Evolutionary conservation across 1,140 invertebrate species (phyloP).

Genomic region (Pachypeltis micranthus): DNA sequence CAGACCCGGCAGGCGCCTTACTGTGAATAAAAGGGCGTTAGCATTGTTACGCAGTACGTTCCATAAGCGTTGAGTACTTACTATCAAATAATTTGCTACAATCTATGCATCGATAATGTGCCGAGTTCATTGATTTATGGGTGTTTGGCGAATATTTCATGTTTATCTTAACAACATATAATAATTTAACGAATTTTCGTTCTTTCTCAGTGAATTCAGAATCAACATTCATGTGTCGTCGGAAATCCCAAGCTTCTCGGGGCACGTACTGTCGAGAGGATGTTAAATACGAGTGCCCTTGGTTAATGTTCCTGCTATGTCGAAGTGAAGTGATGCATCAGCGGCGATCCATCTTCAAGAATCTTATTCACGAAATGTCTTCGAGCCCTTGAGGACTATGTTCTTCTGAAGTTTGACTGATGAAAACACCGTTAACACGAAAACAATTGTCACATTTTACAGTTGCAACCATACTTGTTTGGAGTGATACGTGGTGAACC

Average conservation of each 20-base stretch:
- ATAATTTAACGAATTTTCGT: constrained; percentile 15
- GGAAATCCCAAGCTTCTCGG: constrained; percentile 25
- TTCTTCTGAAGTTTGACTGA: too few relatives aligned
- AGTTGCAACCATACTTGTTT: too few relatives aligned
- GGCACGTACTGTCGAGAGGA: constrained; percentile 45
- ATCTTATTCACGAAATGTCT: constrained; percentile 26
- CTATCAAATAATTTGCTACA: too few relatives aligned
- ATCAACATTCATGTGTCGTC: constrained; percentile 49
- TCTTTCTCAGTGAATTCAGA: constrained; percentile 42
- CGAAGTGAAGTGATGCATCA: constrained; percentile 46
- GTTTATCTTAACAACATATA: constrained; percentile 16
- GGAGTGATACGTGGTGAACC: too few relatives aligned
- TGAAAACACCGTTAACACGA: too few relatives aligned
- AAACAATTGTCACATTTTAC: too few relatives aligned
- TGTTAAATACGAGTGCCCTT: constrained; percentile 50
- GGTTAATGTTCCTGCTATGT: constrained; percentile 42
- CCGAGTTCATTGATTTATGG: background rate
- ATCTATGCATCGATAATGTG: too few relatives aligned
- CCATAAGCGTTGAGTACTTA: too few relatives aligned
- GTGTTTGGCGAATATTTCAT: background rate
- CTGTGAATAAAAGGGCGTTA: too few relatives aligned
- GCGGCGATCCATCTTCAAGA: constrained; percentile 46
- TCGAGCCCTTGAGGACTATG: too few relatives aligned
- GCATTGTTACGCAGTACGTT: too few relatives aligned
- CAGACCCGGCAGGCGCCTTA: too few relatives aligned